A percentile compares a stretch with the other conserved stretches of the same genome.
These are phyloP conservation scores for Scaptomyza caliginosa DNA, from an alignment of 2,888 invertebrate species.

Conservation along the genomic window DNA sequence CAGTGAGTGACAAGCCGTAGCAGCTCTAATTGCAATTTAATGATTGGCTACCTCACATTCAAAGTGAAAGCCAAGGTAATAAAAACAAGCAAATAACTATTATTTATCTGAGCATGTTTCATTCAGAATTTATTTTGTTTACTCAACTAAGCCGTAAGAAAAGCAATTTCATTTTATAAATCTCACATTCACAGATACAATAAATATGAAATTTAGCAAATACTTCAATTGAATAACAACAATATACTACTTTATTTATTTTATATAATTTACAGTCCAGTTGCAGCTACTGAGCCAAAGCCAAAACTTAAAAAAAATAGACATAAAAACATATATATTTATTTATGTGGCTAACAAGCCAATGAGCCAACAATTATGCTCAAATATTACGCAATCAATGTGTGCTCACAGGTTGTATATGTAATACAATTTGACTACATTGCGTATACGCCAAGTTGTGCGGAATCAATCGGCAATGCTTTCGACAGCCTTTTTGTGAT, in stretches of 20 bases:
- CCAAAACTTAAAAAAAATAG: no score
- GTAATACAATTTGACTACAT: conserved; percentile 28
- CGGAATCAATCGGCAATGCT: conserved; percentile 24
- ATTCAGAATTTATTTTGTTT: not conserved
- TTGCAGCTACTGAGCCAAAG: conserved; percentile 4
- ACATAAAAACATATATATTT: conserved; percentile 31
- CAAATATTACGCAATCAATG: conserved; percentile 44
- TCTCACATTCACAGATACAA: not conserved
- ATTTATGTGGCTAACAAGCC: conserved; percentile 14
- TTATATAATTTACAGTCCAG: not conserved
- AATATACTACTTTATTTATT: not conserved
- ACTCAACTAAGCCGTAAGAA: not conserved
- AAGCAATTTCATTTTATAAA: not conserved
- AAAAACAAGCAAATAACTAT: conserved; percentile 13
- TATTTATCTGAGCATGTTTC: conserved; percentile 8
- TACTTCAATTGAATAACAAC: not conserved
- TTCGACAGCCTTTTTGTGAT: conserved; percentile 20
- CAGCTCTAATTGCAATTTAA: conserved; percentile 55
- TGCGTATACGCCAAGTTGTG: conserved; percentile 56
- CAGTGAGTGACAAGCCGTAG: conserved; percentile 48
- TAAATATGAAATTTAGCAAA: not conserved
- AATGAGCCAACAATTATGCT: conserved; percentile 33
- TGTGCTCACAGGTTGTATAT: conserved; percentile 44
- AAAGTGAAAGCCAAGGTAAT: conserved; percentile 12
- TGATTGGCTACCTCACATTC: conserved; percentile 38